Base-by-base conservation (phyloP, 1,140 invertebrate species). In the Panulirus ornatus region DNA sequence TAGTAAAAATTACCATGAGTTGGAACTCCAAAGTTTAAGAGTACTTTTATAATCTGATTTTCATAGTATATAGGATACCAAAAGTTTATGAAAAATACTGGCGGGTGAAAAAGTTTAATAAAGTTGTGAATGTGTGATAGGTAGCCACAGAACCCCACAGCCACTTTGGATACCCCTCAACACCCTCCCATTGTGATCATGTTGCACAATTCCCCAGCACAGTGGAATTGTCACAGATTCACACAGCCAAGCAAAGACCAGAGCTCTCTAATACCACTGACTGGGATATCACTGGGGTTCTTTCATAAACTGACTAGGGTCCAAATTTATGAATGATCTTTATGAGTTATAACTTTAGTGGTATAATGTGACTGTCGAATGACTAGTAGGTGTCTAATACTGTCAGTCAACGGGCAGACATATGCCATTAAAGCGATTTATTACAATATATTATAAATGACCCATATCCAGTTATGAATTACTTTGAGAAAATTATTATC, bases 171-270 rank as follows among this genome's bases (percentile, higher is more conserved):
- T 27, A 5, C 34, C 76, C 58, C 38, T 70, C 58, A 81, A 71
- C 58, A 88, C 51, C 86, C 40, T 73, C 88, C 79, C 79, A 42
- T 44, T 54, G 79, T 89, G 88, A 89, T 89, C 88, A 83, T 89
- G 88, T 89, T 89, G 88, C 79, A 89, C 88, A 89, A 83, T 83
- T 89, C 88, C 88, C 79, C 88, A 89, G 88, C 88, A 89, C 70
- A 42, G 79, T 83, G 88, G 88, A 89, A 89, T 75, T 89, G 88
- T 83, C 88, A 89, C 88, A 89, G 88, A 89, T 84, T 89, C 88
- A 89, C 79, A 76, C 38, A 83, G 88, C 88, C 88, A 83, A 58
- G 76, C 78, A 70, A 82, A 83, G 71, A 89, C 88, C 79, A 89
- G 88, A 89, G 71, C 78, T 89, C 88, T 89, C 88, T 83, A 89